Conservation (phyloP, 2,113 vertebrate species). For the Bothrops jararaca region DNA sequence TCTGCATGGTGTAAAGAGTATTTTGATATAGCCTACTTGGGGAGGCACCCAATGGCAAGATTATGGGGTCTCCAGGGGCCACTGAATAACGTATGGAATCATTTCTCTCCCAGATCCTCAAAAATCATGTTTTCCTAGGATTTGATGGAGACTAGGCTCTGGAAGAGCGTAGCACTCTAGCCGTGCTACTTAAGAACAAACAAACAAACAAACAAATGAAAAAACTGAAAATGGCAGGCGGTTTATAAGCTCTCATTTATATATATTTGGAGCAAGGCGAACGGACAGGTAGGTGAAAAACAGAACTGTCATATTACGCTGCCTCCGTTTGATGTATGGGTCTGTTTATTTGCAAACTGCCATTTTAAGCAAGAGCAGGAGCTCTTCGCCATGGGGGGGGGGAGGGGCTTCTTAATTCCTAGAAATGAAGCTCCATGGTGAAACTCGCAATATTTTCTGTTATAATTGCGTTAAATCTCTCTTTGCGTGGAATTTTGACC, state of each 20-base stretch:
- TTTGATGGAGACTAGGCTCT: neutral
- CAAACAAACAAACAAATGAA: neutral
- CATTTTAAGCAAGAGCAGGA: conserved; percentile 21
- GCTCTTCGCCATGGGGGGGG: neutral
- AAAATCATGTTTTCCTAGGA: neutral
- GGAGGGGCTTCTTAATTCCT: conserved; percentile 5
- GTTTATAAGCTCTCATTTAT: neutral
- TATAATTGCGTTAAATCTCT: neutral
- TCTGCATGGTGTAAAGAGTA: neutral
- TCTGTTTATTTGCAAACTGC: conserved; percentile 31
- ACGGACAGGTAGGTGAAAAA: neutral
- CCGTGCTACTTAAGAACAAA: neutral
- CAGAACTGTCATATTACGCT: neutral
- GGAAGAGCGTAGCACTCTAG: neutral
- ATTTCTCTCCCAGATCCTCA: neutral
- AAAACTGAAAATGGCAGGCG: conserved; percentile 14
- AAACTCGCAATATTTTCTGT: conserved; percentile 9
- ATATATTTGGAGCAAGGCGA: conserved; percentile 13
- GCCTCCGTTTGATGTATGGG: conserved; percentile 8
- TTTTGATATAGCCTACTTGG: neutral
- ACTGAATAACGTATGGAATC: neutral
- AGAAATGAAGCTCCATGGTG: conserved; percentile 18
- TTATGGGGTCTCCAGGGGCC: neutral
- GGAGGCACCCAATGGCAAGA: neutral
- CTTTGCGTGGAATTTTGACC: neutral